Percentiles rank a stretch among this genome's conserved stretches.
Evolutionary conservation across 1,140 invertebrate genomes (phyloP).

Genomic region (Atta texana): DNA sequence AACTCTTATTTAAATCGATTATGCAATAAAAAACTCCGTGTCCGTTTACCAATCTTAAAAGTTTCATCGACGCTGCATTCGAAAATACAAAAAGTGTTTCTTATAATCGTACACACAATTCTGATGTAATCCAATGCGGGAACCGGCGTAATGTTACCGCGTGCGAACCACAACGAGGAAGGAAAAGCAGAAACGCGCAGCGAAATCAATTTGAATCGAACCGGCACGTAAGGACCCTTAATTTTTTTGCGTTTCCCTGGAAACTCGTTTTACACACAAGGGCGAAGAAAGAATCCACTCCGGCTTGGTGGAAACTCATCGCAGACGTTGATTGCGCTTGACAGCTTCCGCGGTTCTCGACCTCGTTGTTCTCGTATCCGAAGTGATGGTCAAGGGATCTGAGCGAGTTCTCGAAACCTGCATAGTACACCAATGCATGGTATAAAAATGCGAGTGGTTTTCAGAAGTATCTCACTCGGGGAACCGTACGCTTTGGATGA

Average conservation of each 20-base stretch:
- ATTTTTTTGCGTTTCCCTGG: constrained; percentile 62
- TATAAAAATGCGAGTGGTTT: neutral
- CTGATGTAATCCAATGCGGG: constrained; percentile 70
- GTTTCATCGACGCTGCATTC: neutral
- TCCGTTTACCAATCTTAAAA: neutral
- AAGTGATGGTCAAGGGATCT: constrained; percentile 17
- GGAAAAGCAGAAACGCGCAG: constrained; percentile 68
- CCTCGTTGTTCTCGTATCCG: constrained; percentile 25
- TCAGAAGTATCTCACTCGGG: neutral
- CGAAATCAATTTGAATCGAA: constrained; percentile 75
- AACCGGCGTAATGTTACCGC: constrained; percentile 73
- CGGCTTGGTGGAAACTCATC: constrained; percentile 31
- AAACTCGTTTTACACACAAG: constrained; percentile 65
- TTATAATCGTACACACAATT: constrained; percentile 64
- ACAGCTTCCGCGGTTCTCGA: constrained; percentile 76
- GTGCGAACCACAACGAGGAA: constrained; percentile 72
- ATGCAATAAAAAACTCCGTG: neutral
- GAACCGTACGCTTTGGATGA: neutral
- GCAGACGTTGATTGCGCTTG: constrained; percentile 76
- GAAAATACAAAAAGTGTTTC: constrained; percentile 55
- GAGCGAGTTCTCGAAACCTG: neutral
- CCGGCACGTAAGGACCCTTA: constrained; percentile 56
- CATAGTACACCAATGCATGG: neutral
- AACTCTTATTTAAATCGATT: neutral
- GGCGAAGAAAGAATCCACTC: constrained; percentile 43